Evolutionary conservation across 2,113 vertebrate genomes (phyloP).

Genomic region (Ramphastos sulfuratus): DNA sequence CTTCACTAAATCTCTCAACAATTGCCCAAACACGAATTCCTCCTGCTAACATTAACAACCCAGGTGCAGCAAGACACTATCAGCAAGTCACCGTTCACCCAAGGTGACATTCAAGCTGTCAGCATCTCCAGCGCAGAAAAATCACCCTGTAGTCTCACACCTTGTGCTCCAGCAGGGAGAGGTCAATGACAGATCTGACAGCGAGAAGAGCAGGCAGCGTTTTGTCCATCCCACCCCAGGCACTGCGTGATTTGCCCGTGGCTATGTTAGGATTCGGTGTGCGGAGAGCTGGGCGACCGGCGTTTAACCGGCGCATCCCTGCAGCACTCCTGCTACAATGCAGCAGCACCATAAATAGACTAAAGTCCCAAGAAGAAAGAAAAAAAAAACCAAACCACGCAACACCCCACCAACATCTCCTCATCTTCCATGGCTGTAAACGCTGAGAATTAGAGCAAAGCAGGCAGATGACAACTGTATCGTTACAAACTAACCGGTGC

Average conservation of each 20-base stretch:
- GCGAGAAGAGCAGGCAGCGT: neutral
- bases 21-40: neutral
- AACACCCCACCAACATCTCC: neutral
- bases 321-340: slow-evolving; percentile 20
- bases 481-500: neutral
- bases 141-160: neutral
- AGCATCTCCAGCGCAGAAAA: neutral
- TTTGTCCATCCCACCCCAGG: neutral
- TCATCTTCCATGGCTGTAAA: neutral
- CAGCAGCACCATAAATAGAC: slow-evolving; percentile 18
- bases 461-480: neutral
- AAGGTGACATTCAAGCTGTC: slow-evolving; percentile 57
- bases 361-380: slow-evolving; percentile 27
- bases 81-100: neutral
- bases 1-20: neutral
- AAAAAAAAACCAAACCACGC: no score
- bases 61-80: neutral
- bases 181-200: neutral
- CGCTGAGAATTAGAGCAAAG: neutral
- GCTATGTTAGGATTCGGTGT: neutral
- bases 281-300: neutral
- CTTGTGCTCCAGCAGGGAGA: neutral
- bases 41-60: neutral
- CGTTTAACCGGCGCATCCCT: neutral
- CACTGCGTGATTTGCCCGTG: neutral